These are phyloP conservation scores for Hedychridium roseum DNA, from an alignment of 2,888 invertebrate species.

Conservation along the genomic window DNA sequence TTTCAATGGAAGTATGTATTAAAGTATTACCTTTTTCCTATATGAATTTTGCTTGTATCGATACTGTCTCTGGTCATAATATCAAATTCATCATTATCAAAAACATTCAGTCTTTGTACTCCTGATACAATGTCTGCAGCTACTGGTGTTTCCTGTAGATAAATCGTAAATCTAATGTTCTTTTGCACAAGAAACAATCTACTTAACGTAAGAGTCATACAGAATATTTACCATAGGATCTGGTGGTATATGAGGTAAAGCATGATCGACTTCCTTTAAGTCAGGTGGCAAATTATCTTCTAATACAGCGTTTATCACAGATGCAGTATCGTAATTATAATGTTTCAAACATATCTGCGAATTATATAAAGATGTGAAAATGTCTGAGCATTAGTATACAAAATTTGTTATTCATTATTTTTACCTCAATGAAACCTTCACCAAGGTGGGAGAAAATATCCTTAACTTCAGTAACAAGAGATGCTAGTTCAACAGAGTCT, in stretches of 20 bases:
- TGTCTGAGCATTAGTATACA: too few relatives aligned
- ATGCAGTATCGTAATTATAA: conserved; percentile 78
- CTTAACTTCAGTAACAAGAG: conserved; percentile 72
- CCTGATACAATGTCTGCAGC: conserved; percentile 32
- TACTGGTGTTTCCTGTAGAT: conserved; percentile 37
- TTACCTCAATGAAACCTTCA: conserved; percentile 73
- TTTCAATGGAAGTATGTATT: not conserved
- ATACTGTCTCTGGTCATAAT: conserved; percentile 74
- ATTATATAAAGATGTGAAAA: conserved; percentile 62
- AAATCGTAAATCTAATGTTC: conserved; percentile 3
- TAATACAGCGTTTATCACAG: conserved; percentile 83
- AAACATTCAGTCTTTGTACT: conserved; percentile 71
- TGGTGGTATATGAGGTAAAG: conserved; percentile 71
- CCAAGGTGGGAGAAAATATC: conserved; percentile 85
- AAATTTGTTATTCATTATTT: not conserved
- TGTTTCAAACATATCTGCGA: conserved; percentile 78
- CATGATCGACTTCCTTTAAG: conserved; percentile 64
- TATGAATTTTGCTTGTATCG: conserved; percentile 63
- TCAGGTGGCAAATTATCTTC: conserved; percentile 74
- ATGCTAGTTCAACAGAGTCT: conserved; percentile 44
- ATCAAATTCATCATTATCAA: conserved; percentile 80
- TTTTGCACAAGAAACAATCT: not conserved
- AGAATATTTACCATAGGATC: conserved; percentile 66
- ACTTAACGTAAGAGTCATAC: conserved; percentile 9
- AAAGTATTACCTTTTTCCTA: conserved; percentile 64